These are phyloP conservation scores for Brenthis ino DNA, from an alignment of 2,888 invertebrate species.

Conservation along the genomic window DNA sequence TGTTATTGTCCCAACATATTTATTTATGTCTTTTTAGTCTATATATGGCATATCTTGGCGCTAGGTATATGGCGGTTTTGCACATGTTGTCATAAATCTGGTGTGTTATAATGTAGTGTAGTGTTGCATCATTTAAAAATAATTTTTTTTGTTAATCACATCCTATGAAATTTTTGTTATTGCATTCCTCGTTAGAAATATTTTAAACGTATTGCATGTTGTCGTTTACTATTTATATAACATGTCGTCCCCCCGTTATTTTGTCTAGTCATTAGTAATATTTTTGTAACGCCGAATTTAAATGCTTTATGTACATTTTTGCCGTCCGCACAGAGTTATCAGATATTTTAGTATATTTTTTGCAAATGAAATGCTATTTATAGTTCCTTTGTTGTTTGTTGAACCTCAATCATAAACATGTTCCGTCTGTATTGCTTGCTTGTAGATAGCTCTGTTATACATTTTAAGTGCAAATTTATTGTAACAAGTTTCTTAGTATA, in stretches of 20 bases:
- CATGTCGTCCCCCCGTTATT: neutral
- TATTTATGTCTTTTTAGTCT: too few relatives aligned
- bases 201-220: too few relatives aligned
- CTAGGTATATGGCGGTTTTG: too few relatives aligned
- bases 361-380: constrained; percentile 22
- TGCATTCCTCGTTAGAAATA: too few relatives aligned
- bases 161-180: too few relatives aligned
- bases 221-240: too few relatives aligned
- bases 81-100: too few relatives aligned
- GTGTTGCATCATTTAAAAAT: too few relatives aligned
- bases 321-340: constrained; percentile 29
- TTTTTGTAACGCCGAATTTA: constrained; percentile 18
- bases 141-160: too few relatives aligned
- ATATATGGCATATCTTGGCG: too few relatives aligned
- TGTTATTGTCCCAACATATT: too few relatives aligned
- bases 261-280: constrained; percentile 22
- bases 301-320: constrained; percentile 25
- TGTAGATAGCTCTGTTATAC: constrained; percentile 11
- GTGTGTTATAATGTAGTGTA: too few relatives aligned
- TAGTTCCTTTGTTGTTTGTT: constrained; percentile 2
- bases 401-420: constrained; percentile 10
- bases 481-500: constrained; percentile 11
- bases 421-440: constrained; percentile 36
- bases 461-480: constrained; percentile 1
- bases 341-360: constrained; percentile 21